Base-by-base conservation (phyloP, 2,888 invertebrate species). In the Eumerus sabulonum region DNA sequence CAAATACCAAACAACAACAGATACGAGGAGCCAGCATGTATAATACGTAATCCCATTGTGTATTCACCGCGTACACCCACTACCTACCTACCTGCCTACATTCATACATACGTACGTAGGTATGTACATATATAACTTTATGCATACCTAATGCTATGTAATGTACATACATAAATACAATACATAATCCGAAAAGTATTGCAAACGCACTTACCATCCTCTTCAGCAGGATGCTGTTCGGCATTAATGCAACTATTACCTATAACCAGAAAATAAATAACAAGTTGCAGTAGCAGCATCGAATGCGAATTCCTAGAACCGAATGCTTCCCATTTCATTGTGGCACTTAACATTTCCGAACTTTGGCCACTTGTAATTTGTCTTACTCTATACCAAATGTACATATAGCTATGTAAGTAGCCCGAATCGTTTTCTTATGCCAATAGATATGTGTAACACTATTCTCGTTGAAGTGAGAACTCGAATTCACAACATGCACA, bases 151-250 rank as follows among this genome's bases (percentile, higher is more conserved):
- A n/a, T n/a, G n/a, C n/a, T n/a, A n/a, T n/a, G n/a, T n/a, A n/a
- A n/a, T n/a, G n/a, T n/a, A n/a, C 40, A 40, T n/a, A 40, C 12
- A 40, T 40, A 40, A 5, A 40, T 40, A 40, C 9, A 40, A n/a
- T 11, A 40, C 40, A 40, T n/a, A 11, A 36, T 11, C 35, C 11
- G 51, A 19, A 12, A 47, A 19, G 18, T 17, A 47, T 11, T 18
- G 11, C 1, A 9, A 38, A 59, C 1, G 0, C 54, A 66, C 66
- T 73, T 68, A 73, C 77, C 79, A 51, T 79, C 79, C 50, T 79
- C 79, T 40, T 68, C 79, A n/a, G 79, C 79, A 38, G 74, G 79
- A 47, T 79, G 79, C 50, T 79, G 79, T 38, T 79, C 79, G 40
- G 79, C 79, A 16, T 18, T 36, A 40, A 51, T 60, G 50, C 47